Percentiles rank a stretch among this genome's conserved stretches.
These are phyloP conservation scores for Heliconius ethilla DNA, from an alignment of 2,888 invertebrate species.

Conservation along the genomic window DNA sequence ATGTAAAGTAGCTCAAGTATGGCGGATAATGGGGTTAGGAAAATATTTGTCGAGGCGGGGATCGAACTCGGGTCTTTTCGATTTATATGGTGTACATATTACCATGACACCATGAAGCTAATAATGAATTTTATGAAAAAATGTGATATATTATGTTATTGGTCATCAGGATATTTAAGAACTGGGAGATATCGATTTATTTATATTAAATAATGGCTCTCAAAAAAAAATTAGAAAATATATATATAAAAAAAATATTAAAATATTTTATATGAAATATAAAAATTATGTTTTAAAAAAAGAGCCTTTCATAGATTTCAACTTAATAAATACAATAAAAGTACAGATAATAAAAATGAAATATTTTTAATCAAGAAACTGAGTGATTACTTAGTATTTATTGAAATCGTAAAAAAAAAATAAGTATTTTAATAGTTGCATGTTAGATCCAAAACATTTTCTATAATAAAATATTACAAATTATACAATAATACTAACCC, in stretches of 20 bases:
- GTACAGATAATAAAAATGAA: too few species aligned
- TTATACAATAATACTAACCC: conserved; percentile 83
- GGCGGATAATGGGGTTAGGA: conserved; percentile 72
- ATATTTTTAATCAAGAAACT: too few species aligned
- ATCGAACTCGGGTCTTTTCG: conserved; percentile 58
- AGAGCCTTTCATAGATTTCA: too few species aligned
- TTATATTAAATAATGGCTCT: neutral
- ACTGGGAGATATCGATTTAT: neutral
- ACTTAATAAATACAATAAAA: too few species aligned
- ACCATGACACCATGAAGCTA: conserved; percentile 34
- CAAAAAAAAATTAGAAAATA: neutral
- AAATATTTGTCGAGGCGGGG: conserved; percentile 45
- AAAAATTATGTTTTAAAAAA: too few species aligned
- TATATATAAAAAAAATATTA: neutral
- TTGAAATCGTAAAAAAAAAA: too few species aligned
- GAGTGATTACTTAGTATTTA: too few species aligned
- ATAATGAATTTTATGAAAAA: conserved; percentile 34
- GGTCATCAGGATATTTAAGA: neutral
- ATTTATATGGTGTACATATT: neutral
- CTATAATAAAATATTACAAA: too few species aligned
- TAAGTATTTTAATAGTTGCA: too few species aligned
- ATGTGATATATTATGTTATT: neutral
- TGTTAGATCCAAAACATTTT: too few species aligned
- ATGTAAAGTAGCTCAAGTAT: conserved; percentile 73
- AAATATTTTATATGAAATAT: too few species aligned